A percentile compares a stretch with the other conserved stretches of the same genome.
Conservation (phyloP, 2,113 vertebrate genomes). For the Laticauda laticaudata region DNA sequence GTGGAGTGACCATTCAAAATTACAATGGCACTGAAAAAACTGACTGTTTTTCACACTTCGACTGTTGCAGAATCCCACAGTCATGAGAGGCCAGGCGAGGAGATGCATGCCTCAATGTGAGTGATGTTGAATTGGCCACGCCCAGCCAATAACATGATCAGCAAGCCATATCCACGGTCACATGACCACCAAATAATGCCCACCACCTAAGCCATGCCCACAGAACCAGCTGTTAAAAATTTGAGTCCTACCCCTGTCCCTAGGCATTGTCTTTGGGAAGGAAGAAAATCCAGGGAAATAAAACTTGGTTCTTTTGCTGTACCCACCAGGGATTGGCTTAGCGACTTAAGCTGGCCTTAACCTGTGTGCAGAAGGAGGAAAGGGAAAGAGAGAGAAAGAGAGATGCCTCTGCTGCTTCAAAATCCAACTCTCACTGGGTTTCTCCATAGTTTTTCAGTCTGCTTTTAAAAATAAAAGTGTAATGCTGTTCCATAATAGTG, state of each 20-base stretch:
- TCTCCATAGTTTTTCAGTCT: not conserved
- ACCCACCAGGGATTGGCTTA: not conserved
- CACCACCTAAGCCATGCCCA: too few relatives aligned
- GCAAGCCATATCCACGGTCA: too few relatives aligned
- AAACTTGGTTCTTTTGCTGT: not conserved
- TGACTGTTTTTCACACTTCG: too few relatives aligned
- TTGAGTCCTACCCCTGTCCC: not conserved
- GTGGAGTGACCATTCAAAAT: too few relatives aligned
- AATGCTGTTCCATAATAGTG: not conserved
- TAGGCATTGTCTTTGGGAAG: not conserved
- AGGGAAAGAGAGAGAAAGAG: not conserved
- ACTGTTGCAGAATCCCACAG: too few relatives aligned
- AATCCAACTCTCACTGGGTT: not conserved
- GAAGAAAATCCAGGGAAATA: not conserved
- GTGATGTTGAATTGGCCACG: too few relatives aligned
- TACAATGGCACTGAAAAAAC: too few relatives aligned
- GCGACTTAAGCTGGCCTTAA: not conserved
- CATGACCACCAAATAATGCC: too few relatives aligned
- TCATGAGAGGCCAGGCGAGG: too few relatives aligned
- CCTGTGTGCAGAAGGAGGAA: not conserved
- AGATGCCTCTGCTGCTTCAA: not conserved
- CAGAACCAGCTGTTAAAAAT: too few relatives aligned
- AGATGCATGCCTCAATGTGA: too few relatives aligned
- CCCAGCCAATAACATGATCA: too few relatives aligned
- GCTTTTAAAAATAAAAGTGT: not conserved